phyloP scores from a whole-genome alignment of 2,797 vertebrate genomes.

The Cynodonichthys magdalenae region DNA sequence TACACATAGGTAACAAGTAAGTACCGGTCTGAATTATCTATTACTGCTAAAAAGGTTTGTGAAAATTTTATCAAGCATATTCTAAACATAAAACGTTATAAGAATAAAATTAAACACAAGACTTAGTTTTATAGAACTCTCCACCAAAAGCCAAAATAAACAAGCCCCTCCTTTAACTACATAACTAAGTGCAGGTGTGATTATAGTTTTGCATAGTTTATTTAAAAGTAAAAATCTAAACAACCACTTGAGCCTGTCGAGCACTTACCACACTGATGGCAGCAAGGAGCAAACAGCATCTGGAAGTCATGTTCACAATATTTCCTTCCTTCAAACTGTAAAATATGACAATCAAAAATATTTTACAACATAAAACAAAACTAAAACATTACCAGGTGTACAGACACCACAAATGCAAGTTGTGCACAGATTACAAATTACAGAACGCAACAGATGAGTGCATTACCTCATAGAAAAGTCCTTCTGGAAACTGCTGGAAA shows the following conservation, averaged over 20 bases:
- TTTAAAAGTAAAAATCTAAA: background rate
- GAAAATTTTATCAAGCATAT: too few relatives aligned
- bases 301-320: conserved; percentile 99
- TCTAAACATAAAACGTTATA: too few relatives aligned
- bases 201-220: background rate
- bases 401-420: background rate
- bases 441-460: background rate
- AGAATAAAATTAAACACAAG: background rate
- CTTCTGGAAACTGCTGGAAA: conserved; percentile 97
- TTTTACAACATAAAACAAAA: background rate
- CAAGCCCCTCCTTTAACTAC: background rate
- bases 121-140: too few relatives aligned
- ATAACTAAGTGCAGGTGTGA: background rate
- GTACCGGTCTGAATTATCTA: too few relatives aligned
- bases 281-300: conserved; percentile 99
- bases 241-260: background rate
- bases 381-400: background rate
- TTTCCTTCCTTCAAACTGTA: conserved; percentile 96
- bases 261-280: conserved; percentile 96
- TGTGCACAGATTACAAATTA: background rate
- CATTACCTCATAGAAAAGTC: conserved; percentile 96
- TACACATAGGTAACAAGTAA: too few relatives aligned
- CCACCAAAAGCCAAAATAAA: background rate
- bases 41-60: too few relatives aligned
- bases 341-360: conserved; percentile 15